Evolutionary conservation across 2,888 invertebrate genomes (phyloP), one percentile per base, ranked within the genome.

Genomic region (Bruchidius siliquastri): DNA sequence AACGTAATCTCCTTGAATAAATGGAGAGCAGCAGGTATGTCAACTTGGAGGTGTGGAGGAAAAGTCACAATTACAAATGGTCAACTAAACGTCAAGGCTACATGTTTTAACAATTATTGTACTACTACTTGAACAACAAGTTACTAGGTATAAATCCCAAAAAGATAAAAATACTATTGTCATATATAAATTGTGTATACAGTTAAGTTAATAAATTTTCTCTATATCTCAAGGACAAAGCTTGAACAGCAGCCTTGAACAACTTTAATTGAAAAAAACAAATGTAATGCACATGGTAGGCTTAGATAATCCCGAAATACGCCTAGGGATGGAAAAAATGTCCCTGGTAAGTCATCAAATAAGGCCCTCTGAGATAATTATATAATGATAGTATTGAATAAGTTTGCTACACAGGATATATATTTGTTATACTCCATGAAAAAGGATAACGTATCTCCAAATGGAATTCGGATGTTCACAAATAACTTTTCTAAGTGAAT

Each of bases 141-240:
- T 81, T 81, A 79, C 82, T 80, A 81, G 68, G 79, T 80, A 83
- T 82, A 82, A 82, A 81, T 84, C 81, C 82, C 83, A 76, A 68
- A 83, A 83, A 82, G 81, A 82, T 84, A 85, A 85, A 86, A 85
- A 85, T 85, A 83, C 86, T 86, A 86, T 86, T 85, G 85, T 86
- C 86, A 83, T 83, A 85, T 81, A 79, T 79, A 81, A 80, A 79
- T 78, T 77, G 79, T 81, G 77, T 80, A 80, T 81, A 79, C 79
- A 80, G 76, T 68, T 18, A 6, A 78, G 77, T 76, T 73, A 70
- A 76, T 70, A 67, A 26, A 71, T 77, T 22, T 77, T 79, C 78
- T 80, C 79, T 78, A 80, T 75, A 79, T 80, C 80, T 81, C 79
- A 73, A 80, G 80, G 80, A 81, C 82, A 80, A 77, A 78, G 72